Evolutionary conservation across 2,113 vertebrate species (phyloP), one percentile per base, ranked within the genome.

Genomic region (Mobula birostris): DNA sequence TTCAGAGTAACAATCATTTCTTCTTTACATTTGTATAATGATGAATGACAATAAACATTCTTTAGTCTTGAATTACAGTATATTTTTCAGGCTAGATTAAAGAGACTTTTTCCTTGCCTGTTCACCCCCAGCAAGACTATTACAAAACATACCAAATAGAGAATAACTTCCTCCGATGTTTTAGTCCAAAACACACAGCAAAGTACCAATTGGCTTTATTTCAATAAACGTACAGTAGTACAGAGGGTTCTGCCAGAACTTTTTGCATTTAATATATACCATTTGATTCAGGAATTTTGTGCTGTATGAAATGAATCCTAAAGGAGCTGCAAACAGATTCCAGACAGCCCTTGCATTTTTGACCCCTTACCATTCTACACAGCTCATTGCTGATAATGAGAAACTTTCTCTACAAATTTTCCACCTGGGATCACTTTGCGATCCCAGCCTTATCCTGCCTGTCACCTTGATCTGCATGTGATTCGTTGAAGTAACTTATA

Each of bases 281-380:
- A 32, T 93, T 93, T 72, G 19, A 70, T 93, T 74, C 91, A 74
- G 91, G 68, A 93, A 76, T 74, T 76, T 48, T 93, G 70, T 93
- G 32, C 90, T 93, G 91, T 56, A 48, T 14, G 91, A 48, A 93
- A 93, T 93, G 70, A 93, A 93, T 93, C 91, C 91, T 93, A 56
- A 74, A 93, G 91, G 70, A 76, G 36, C 68, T 76, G 66, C 32
- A 74, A 76, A 74, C 21, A 48, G 36, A 74, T 24, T 93, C 91
- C 68, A 93, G 91, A 74, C 91, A 93, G 24, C 91, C 27, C 68
- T 70, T 93, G 91, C 91, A 93, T 93, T 76, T 74, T 29, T 72
- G 91, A 93, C 70, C 66, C 68, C 24, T 48, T 72, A 40, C 90
- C 36, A 48, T 36, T 48, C 70, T 68, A 36, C 91, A 74, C 70